Base-by-base conservation (phyloP, 2,888 invertebrate genomes). In the Oligia strigilis region DNA sequence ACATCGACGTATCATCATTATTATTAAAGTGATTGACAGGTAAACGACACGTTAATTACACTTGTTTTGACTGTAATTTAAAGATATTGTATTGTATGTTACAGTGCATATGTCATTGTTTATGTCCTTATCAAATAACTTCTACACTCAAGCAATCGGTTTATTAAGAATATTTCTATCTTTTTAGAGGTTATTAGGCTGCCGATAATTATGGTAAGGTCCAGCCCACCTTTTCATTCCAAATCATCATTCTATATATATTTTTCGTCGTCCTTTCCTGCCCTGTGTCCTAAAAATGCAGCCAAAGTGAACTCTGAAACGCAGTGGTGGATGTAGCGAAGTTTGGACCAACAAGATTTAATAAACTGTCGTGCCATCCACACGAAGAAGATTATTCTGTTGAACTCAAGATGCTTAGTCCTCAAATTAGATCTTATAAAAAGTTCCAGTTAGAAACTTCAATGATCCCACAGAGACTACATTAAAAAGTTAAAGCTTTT, bases 61-160 rank as follows among this genome's bases (percentile, higher is more conserved):
- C 58, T 60, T 80, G 82, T 80, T 80, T 80, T 80, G 80, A 66
- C 66, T 75, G 8, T 49, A 58, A 23, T 65, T 82, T 65, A 23
- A 55, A 82, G 17, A 79, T n/a, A 72, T 55, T 46, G 2, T 46
- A 14, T 1, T 19, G 52, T 52, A 6, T 19, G 17, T 5, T 36
- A 13, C 36, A 36, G 29, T 62, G 49, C 8, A 9, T 11, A 36
- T 46, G 14, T 49, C 36, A 13, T 29, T 11, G 49, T 29, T 19
- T 29, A 40, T 40, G 11, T 40, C n/a, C 9, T 60, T 60, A 60
- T 60, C 60, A 14, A 62, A 62, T 62, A 62, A 29, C 17, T 29
- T 29, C 62, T 62, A 62, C n/a, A 29, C 29, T 62, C 6, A 17
- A 62, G 1, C 6, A 62, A 58, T 23, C 58, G 23, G 58, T 62